Conservation (phyloP, 2,797 vertebrate genomes). For the Triplophysa yarkandensis region DNA sequence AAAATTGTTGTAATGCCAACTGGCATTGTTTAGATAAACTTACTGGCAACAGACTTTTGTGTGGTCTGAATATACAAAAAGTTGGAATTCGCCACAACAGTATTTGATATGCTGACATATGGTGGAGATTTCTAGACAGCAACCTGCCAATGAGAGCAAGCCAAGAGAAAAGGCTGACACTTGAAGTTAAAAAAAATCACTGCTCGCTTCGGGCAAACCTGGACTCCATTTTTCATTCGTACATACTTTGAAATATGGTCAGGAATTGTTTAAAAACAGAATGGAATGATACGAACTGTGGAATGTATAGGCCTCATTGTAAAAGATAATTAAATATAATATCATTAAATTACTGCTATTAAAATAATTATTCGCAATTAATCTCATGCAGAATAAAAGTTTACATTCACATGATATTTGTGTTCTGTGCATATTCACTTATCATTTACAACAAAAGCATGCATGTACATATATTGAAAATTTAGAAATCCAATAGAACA, state of each 20-base stretch:
- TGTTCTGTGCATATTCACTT: no score
- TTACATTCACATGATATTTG: no score
- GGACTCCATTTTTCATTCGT: neutral
- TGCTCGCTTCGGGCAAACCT: neutral
- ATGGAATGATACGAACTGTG: neutral
- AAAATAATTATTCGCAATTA: no score
- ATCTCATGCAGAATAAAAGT: no score
- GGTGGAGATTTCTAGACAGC: conserved; percentile 18
- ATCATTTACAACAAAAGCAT: no score
- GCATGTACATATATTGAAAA: no score
- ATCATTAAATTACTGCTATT: no score
- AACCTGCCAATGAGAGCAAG: neutral
- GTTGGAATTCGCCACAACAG: conserved; percentile 10
- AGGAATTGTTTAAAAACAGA: neutral
- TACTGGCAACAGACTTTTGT: neutral
- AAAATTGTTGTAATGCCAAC: conserved; percentile 30
- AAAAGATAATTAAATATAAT: neutral
- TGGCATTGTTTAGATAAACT: conserved; percentile 15
- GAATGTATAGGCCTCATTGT: no score
- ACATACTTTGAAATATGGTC: neutral
- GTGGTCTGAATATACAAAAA: conserved; percentile 16
- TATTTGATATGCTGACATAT: conserved; percentile 22
- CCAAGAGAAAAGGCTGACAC: neutral
- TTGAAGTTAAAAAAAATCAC: neutral
- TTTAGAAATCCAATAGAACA: no score